phyloP scores from a whole-genome alignment of 2,797 vertebrate genomes.

The Amniataba percoides region DNA sequence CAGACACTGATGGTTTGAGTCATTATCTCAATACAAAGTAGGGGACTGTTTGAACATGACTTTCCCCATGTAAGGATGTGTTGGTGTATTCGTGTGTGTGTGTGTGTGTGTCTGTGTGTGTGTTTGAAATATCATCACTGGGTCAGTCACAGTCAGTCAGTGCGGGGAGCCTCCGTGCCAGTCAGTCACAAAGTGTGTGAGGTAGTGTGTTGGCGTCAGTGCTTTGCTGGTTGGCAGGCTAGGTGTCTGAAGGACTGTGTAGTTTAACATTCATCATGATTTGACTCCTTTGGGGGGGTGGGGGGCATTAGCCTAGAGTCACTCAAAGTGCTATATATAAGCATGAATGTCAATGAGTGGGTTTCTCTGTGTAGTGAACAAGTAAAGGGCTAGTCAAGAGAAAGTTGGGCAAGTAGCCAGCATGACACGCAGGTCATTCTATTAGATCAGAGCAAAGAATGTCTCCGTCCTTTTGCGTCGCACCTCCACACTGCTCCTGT shows the following conservation, averaged over 20 bases:
- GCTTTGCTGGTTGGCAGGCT: constrained; percentile 84
- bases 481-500: constrained; percentile 29
- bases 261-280: constrained; percentile 79
- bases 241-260: constrained; percentile 73
- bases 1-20: constrained; percentile 13
- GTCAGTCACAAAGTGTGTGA: constrained; percentile 82
- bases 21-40: constrained; percentile 18
- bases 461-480: constrained; percentile 46
- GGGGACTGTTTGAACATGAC: constrained; percentile 35
- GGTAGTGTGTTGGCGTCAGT: constrained; percentile 90
- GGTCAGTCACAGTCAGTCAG: constrained; percentile 66
- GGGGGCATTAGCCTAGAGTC: constrained; percentile 66
- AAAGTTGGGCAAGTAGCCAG: constrained; percentile 64
- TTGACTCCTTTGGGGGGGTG: constrained; percentile 56
- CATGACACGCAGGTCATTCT: constrained; percentile 65
- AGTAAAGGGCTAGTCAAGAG: constrained; percentile 78
- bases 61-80: constrained; percentile 1
- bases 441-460: constrained; percentile 59
- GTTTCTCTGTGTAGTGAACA: constrained; percentile 70
- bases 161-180: constrained; percentile 67
- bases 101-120: constrained; percentile 23
- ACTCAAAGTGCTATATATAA: constrained; percentile 81
- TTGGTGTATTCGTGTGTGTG: constrained; percentile 21
- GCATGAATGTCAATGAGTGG: constrained; percentile 73
- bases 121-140: constrained; percentile 42